Evolutionary conservation across 2,797 vertebrate genomes (phyloP), one percentile per base, ranked within the genome.

Genomic region (Melanogrammus aeglefinus): DNA sequence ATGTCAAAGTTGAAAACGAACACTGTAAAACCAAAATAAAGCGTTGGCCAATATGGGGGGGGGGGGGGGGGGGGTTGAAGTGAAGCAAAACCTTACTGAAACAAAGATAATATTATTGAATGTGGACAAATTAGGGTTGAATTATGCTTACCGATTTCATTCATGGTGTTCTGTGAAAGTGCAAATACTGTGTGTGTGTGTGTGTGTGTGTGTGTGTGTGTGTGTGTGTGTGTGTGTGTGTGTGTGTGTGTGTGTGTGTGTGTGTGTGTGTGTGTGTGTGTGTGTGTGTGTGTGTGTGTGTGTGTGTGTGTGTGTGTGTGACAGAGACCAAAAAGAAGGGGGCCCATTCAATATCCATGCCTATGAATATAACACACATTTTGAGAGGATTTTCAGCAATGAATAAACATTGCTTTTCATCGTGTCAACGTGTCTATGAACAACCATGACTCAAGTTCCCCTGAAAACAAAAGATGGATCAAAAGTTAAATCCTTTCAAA

Each of bases 401-500:
- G 14, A 4, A 63, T 63, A 24, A 1, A 8, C 57, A 63, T 1
- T 63, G 21, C 57, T 63, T 63, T 24, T 63, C 57, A 51, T 21
- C 18, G 47, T 51, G 57, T 36, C 39, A 13, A 41, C 39, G 39
- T 41, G 57, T 63, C 57, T 63, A 24, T 9, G 47, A 51, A 51
- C 57, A 63, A 7, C 7, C 57, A n/a, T 69, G 63, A 69, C 21
- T 16, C 24, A 69, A 69, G 63, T 12, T 24, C 63, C 63, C n/a
- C 63, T 27, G n/a, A 69, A 69, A 69, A 69, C 63, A 69, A 69
- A 69, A 63, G 57, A 24, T n/a, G 57, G 57, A 63, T 63, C 63
- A 69, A 69, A 69, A 69, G 63, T 63, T 33, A 18, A 73, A 21
- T 38, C 33, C 16, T 35, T 38, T 73, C 14, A 31, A 71, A 71